phyloP scores from a whole-genome alignment of 2,888 invertebrate species.

The Andrena bicolor region DNA sequence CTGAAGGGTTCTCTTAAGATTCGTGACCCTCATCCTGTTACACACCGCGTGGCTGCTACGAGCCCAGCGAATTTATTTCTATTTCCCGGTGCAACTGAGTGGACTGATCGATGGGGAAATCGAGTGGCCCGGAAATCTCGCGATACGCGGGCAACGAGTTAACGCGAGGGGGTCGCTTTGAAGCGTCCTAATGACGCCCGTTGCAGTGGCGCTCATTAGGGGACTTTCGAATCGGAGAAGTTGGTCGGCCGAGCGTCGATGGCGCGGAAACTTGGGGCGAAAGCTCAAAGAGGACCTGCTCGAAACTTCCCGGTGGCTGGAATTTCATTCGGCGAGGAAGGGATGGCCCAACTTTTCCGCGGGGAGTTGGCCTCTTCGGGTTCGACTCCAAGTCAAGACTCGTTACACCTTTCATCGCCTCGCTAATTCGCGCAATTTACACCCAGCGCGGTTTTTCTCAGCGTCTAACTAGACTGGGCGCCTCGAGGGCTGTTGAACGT shows the following conservation, averaged over 20 bases:
- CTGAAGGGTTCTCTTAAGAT: too few relatives aligned
- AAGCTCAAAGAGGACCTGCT: constrained; percentile 29
- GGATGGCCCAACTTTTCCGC: constrained; percentile 7
- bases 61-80: neutral
- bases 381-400: constrained; percentile 8
- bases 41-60: too few relatives aligned
- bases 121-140: neutral
- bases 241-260: constrained; percentile 12
- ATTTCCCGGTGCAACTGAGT: neutral
- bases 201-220: constrained; percentile 38
- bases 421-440: constrained; percentile 37
- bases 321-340: constrained; percentile 34
- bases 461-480: neutral
- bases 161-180: neutral
- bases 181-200: constrained; percentile 16
- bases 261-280: constrained; percentile 35
- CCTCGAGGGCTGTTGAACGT: neutral
- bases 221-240: constrained; percentile 20
- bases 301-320: constrained; percentile 23
- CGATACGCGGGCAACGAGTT: neutral
- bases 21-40: too few relatives aligned
- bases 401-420: constrained; percentile 14
- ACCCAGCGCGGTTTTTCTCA: constrained; percentile 2
- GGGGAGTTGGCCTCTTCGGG: neutral
- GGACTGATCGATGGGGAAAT: neutral